Percentiles rank a stretch among this genome's conserved stretches.
Conservation (phyloP, 2,797 vertebrate species). For the Sebastolobus alascanus region DNA sequence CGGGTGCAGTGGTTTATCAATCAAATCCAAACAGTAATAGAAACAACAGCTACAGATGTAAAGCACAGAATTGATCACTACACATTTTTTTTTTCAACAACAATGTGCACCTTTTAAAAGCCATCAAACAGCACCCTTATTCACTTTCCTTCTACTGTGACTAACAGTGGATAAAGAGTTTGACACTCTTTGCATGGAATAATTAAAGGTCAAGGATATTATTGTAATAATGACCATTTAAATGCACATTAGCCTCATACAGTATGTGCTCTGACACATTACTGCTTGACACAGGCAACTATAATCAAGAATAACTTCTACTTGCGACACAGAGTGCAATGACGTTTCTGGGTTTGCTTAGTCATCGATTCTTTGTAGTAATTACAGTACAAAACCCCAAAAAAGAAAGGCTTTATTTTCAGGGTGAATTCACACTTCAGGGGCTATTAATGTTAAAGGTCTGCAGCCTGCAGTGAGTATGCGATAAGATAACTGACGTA, state of each 20-base stretch:
- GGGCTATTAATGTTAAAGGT: conserved; percentile 49
- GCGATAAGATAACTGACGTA: conserved; percentile 40
- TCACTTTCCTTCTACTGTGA: neutral
- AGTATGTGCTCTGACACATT: neutral
- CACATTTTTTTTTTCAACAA: neutral
- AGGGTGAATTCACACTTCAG: conserved; percentile 33
- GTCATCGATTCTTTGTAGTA: conserved; percentile 3
- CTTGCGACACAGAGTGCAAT: neutral
- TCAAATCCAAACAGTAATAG: neutral
- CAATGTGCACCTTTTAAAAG: neutral
- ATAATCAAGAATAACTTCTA: neutral
- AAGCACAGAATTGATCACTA: neutral
- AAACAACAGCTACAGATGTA: neutral
- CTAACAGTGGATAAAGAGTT: conserved; percentile 1
- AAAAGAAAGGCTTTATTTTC: conserved; percentile 1
- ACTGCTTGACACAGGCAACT: neutral
- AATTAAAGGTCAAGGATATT: conserved; percentile 37
- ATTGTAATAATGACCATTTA: neutral
- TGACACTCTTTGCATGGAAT: neutral
- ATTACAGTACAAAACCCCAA: conserved; percentile 10
- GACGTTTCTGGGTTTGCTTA: conserved; percentile 4
- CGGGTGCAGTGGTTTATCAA: neutral
- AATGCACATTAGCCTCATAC: neutral
- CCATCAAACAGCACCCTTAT: neutral
- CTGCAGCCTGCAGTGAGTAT: conserved; percentile 37